phyloP scores from a whole-genome alignment of 2,797 vertebrate genomes.

The Megaceryle alcyon region DNA sequence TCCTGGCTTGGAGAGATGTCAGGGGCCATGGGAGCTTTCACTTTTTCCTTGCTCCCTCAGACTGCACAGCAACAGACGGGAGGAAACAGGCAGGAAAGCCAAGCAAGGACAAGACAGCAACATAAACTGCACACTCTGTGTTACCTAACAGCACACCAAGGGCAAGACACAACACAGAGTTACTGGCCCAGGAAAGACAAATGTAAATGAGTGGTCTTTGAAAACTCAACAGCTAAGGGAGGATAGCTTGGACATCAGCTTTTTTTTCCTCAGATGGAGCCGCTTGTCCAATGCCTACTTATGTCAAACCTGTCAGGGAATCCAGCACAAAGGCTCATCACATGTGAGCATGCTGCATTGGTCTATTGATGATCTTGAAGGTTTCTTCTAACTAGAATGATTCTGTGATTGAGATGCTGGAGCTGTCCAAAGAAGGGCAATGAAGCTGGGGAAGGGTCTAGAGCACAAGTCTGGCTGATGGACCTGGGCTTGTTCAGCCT shows the following conservation, averaged over 20 bases:
- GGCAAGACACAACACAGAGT: accelerated
- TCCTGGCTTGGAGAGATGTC: not conserved
- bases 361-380: no score
- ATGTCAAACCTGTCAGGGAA: not conserved
- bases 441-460: no score
- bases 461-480: no score
- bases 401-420: no score
- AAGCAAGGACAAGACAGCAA: not conserved
- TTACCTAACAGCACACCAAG: not conserved
- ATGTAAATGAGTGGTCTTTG: not conserved
- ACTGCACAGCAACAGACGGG: not conserved
- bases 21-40: not conserved
- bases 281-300: accelerated
- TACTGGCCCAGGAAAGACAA: not conserved
- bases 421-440: no score
- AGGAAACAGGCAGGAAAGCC: not conserved
- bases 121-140: accelerated
- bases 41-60: not conserved
- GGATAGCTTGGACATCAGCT: not conserved
- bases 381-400: no score
- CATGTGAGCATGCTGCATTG: accelerated
- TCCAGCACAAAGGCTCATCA: not conserved
- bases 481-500: not conserved
- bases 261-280: not conserved
- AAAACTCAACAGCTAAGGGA: not conserved